Percentiles rank a stretch among this genome's conserved stretches.
These are phyloP conservation scores for Ceratoteleas bidentatus DNA, from an alignment of 1,140 invertebrate genomes.

Conservation along the genomic window DNA sequence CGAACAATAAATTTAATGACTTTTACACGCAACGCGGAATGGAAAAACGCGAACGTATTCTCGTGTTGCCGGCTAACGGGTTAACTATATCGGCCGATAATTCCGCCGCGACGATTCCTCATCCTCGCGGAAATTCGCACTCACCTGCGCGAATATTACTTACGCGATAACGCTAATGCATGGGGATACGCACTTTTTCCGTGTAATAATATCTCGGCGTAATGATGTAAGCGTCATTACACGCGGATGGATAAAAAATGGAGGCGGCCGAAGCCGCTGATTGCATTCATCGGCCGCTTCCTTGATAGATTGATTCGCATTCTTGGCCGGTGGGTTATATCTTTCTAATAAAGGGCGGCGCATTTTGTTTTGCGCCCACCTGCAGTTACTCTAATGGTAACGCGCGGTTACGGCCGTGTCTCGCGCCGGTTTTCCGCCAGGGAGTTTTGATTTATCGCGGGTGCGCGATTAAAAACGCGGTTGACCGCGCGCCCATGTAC, in stretches of 20 bases:
- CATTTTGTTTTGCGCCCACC: slow-evolving; percentile 67
- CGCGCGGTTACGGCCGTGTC: slow-evolving; percentile 25
- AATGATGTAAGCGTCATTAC: slow-evolving; percentile 65
- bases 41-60: no score
- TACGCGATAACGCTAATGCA: slow-evolving; percentile 29
- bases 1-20: no score
- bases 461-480: slow-evolving; percentile 5
- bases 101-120: slow-evolving; percentile 13
- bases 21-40: no score
- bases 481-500: slow-evolving; percentile 24
- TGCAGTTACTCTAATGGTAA: slow-evolving; percentile 71
- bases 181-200: slow-evolving; percentile 41
- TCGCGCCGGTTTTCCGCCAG: background rate
- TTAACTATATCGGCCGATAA: slow-evolving; percentile 11
- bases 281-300: slow-evolving; percentile 68
- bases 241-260: slow-evolving; percentile 20
- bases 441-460: slow-evolving; percentile 9
- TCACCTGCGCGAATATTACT: slow-evolving; percentile 22
- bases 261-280: slow-evolving; percentile 56
- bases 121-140: slow-evolving; percentile 14
- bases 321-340: slow-evolving; percentile 57
- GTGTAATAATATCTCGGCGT: slow-evolving; percentile 53
- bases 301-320: slow-evolving; percentile 69
- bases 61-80: no score
- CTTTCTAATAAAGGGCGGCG: slow-evolving; percentile 58